phyloP scores from a whole-genome alignment of 2,888 invertebrate species.

The Nemurella pictetii region DNA sequence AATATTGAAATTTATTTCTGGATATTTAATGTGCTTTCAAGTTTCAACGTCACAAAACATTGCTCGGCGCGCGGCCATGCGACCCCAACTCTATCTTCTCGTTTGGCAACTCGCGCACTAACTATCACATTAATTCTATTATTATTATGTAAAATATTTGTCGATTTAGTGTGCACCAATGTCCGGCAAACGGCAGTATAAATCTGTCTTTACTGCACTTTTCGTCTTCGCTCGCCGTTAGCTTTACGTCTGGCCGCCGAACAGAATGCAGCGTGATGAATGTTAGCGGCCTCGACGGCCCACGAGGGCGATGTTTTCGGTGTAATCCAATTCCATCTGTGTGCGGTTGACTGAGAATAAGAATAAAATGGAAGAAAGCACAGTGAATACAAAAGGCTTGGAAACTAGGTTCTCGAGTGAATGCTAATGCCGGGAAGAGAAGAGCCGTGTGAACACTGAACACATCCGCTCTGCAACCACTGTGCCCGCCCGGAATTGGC shows the following conservation, averaged over 20 bases:
- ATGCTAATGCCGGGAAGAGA: constrained; percentile 17
- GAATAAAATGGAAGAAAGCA: not conserved
- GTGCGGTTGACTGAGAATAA: not conserved
- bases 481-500: not conserved
- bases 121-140: not conserved
- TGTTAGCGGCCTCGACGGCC: not conserved
- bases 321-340: not conserved
- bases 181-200: not conserved
- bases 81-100: no score
- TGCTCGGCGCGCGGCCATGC: no score
- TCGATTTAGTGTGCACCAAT: not conserved
- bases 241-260: not conserved
- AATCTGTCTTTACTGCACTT: not conserved
- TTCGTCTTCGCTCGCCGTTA: not conserved
- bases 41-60: no score
- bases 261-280: not conserved
- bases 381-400: not conserved
- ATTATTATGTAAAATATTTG: not conserved
- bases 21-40: no score
- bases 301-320: not conserved
- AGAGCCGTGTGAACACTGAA: not conserved
- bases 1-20: no score
- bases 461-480: no score
- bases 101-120: no score
- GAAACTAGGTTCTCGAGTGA: not conserved